Evolutionary conservation across 2,113 vertebrate species (phyloP), one percentile per base, ranked within the genome.

Genomic region (Trinectes maculatus): DNA sequence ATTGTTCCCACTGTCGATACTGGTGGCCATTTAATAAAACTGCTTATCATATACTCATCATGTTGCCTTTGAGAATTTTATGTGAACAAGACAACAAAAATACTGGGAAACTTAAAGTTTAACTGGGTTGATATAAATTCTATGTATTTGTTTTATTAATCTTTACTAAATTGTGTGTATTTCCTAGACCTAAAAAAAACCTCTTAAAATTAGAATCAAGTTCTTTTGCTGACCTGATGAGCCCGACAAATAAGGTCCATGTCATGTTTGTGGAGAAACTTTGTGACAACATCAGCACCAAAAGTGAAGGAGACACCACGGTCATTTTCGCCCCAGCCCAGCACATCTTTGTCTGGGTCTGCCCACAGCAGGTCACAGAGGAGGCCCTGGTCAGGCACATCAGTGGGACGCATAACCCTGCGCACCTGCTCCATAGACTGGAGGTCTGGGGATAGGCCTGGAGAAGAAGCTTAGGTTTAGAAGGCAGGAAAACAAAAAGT

Each of bases 371-470:
- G 88, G 82, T 98, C 96, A 0, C 97, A 98, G 4, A 98, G 90
- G 55, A 99, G 92, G n/a, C 96, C 96, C 91, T 99, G 97, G 77
- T 99, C 96, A 0, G 97, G 96, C 37, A 99, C 97, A 0, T 99
- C 97, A 0, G 97, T 99, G 86, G 97, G 96, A 26, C 96, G 93
- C 96, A 99, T 96, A 83, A 99, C 96, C 56, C 97, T 89, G 3
- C 96, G 92, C 34, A 99, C 95, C 92, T 98, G 97, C 86, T 98
- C 96, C 96, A 98, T 99, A 0, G 96, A 98, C 84, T 98, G 96
- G 73, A 98, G 91, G 87, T 99, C 97, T 0, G 97, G 97, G 46
- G 97, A 98, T 6, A 98, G 81, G 29, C 96, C 96, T 98, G 69
- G 0, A 44, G 12, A 37, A 15, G 7, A 21, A 37, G 11, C 29